Conservation (phyloP, 2,888 invertebrate genomes). For the Teinopalpus imperialis region DNA sequence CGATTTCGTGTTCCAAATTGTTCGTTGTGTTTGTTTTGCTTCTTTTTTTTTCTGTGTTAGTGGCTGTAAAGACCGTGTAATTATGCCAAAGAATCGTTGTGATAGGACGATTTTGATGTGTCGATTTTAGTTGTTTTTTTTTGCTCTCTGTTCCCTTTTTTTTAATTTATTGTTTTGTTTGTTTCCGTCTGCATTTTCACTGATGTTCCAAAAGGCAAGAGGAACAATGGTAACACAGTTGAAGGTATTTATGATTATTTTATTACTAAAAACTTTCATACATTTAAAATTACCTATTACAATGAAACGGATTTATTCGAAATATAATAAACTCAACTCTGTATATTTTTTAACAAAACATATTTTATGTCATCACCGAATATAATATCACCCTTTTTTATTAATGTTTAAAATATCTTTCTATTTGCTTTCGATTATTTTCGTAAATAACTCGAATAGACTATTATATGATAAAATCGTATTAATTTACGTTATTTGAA, state of each 20-base stretch:
- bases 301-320: conserved; percentile 7
- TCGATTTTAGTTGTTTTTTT: conserved; percentile 49
- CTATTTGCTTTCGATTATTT: too few species aligned
- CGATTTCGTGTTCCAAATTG: conserved; percentile 53
- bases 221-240: conserved; percentile 74
- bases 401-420: too few species aligned
- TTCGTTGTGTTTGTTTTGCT: conserved; percentile 45
- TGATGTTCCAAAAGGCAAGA: conserved; percentile 68
- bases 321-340: too few species aligned
- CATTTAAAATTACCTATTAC: too few species aligned
- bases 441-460: too few species aligned
- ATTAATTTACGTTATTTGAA: too few species aligned
- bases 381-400: too few species aligned
- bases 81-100: conserved; percentile 73
- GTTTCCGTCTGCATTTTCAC: conserved; percentile 51
- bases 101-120: conserved; percentile 62
- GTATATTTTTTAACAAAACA: too few species aligned
- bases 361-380: too few species aligned
- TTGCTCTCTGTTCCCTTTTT: conserved; percentile 47
- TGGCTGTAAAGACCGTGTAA: conserved; percentile 51
- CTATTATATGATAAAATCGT: too few species aligned
- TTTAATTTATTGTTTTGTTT: conserved; percentile 37
- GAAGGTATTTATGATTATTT: conserved; percentile 54
- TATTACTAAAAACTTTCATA: conserved; percentile 16
- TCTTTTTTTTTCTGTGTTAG: conserved; percentile 48